phyloP scores from a whole-genome alignment of 2,113 vertebrate genomes.

The Clarias batrachus region DNA sequence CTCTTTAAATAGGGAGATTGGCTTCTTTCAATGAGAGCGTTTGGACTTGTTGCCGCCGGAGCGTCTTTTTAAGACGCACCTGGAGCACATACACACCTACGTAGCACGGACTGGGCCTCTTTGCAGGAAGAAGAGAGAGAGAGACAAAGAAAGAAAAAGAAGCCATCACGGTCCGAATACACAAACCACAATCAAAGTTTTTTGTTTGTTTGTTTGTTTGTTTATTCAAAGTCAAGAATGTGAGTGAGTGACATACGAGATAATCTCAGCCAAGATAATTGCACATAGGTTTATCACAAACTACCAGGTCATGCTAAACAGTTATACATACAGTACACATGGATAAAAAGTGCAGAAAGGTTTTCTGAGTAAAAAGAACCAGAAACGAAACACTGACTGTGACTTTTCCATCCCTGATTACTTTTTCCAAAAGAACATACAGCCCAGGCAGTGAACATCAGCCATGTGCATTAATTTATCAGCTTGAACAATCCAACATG shows the following conservation, averaged over 20 bases:
- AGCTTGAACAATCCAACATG: background rate
- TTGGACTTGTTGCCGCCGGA: constrained; percentile 59
- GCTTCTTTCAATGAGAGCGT: constrained; percentile 47
- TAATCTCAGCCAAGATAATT: background rate
- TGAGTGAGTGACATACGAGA: background rate
- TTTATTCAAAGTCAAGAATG: constrained; percentile 6
- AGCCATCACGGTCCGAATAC: constrained; percentile 21
- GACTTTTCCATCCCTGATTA: background rate
- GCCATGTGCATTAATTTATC: background rate
- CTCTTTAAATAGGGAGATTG: constrained; percentile 68
- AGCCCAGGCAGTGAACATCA: background rate
- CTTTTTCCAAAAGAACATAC: background rate
- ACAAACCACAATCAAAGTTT: background rate
- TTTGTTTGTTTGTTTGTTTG: background rate
- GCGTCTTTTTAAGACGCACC: constrained; percentile 69
- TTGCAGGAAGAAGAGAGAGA: background rate
- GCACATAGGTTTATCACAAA: background rate
- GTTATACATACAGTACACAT: background rate
- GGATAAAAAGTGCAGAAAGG: background rate
- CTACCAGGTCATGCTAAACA: background rate
- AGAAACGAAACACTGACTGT: background rate
- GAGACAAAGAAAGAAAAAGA: constrained; percentile 22
- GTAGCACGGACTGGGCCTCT: background rate
- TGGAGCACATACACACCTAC: constrained; percentile 61
- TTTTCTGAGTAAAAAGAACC: background rate